Percentiles rank a stretch among this genome's conserved stretches.
Evolutionary conservation across 2,797 vertebrate species (phyloP).

Genomic region (Anolis apletophallus): DNA sequence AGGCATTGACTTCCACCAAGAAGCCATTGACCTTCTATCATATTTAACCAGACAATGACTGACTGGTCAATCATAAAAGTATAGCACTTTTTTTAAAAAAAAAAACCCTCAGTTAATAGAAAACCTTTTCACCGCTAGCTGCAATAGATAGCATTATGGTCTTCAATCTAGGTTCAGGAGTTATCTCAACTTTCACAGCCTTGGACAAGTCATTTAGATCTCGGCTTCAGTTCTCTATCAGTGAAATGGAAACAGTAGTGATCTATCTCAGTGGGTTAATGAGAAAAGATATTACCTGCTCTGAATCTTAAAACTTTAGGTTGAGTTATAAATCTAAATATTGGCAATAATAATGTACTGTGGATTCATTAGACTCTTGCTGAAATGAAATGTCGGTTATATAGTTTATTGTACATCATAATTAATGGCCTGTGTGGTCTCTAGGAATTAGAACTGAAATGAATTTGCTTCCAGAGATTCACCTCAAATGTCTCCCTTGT

Average conservation of each 20-base stretch:
- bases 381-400: slow-evolving; percentile 10
- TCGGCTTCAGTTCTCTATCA: neutral
- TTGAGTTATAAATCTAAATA: slow-evolving; percentile 23
- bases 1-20: neutral
- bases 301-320: slow-evolving; percentile 18
- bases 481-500: neutral
- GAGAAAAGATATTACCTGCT: slow-evolving; percentile 6
- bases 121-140: neutral
- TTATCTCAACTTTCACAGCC: neutral
- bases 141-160: neutral
- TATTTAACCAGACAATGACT: neutral
- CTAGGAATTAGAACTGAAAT: slow-evolving; percentile 20
- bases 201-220: slow-evolving; percentile 1
- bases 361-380: slow-evolving; percentile 6
- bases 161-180: neutral
- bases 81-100: neutral
- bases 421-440: neutral
- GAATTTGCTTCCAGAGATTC: neutral
- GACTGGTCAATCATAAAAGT: neutral
- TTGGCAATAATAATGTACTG: slow-evolving; percentile 17
- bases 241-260: neutral
- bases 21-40: neutral
- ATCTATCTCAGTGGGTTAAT: slow-evolving; percentile 15
- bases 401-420: slow-evolving; percentile 19
- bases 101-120: neutral